These are phyloP conservation scores for Diploptera punctata DNA, from an alignment of 2,888 invertebrate species.

Conservation along the genomic window DNA sequence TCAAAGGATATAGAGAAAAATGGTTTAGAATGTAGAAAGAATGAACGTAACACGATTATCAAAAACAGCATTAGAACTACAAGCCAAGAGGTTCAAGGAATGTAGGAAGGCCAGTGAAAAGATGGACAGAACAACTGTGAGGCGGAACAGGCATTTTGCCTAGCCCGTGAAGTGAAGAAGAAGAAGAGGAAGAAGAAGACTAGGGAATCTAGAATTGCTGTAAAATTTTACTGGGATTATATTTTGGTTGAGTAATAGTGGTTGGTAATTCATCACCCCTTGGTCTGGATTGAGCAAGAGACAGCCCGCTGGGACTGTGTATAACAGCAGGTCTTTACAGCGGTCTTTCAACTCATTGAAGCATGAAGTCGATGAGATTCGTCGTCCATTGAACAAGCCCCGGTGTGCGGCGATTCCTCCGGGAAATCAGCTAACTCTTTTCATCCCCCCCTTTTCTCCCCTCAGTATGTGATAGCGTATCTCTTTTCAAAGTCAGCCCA, in stretches of 20 bases:
- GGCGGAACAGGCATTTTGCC: no score
- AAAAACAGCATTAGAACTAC: no score
- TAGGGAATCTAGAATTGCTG: not conserved
- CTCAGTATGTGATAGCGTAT: conserved; percentile 11
- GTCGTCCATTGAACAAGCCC: conserved; percentile 23
- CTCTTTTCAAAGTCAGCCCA: conserved; percentile 15
- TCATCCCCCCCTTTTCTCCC: not conserved
- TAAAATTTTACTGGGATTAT: not conserved
- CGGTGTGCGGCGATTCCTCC: conserved; percentile 15
- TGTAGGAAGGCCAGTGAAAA: no score
- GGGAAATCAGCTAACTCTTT: conserved; percentile 26
- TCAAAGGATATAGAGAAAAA: no score
- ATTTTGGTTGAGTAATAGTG: not conserved
- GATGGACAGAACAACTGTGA: no score
- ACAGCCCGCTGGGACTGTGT: not conserved
- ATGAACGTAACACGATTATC: no score
- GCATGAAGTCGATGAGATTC: conserved; percentile 25
- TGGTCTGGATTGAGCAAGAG: not conserved
- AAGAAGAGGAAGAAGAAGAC: no score
- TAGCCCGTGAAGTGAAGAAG: no score
- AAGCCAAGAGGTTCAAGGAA: no score
- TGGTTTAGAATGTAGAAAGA: no score
- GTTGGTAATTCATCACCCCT: conserved; percentile 20
- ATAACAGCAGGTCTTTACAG: conserved; percentile 16
- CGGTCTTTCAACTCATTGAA: conserved; percentile 28